Evolutionary conservation across 2,113 vertebrate genomes (phyloP), one percentile per base, ranked within the genome.

Genomic region (Aspiorhynchus laticeps): DNA sequence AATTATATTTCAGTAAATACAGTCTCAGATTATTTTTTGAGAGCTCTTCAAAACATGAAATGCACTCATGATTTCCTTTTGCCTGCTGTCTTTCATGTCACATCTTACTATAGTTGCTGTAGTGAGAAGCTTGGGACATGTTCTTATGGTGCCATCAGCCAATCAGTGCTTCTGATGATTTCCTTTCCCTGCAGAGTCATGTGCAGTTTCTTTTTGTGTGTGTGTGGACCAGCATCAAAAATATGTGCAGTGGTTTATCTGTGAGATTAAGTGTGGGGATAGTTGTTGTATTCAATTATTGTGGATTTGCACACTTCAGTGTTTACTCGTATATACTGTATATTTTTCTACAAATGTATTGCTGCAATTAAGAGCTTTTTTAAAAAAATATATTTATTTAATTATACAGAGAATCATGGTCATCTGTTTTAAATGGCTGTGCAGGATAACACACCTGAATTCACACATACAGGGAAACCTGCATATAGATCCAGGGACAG

Each of bases 391-490:
- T 21, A 8, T 73, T 21, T 36, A 33, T 33, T 19, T 36, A 33
- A 51, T 33, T 36, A 36, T 28, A 46, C 41, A 26, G 24, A 46
- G 24, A 75, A 43, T 48, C 24, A 5, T 19, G 15, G 24, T 76
- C n/a, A 17, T 14, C 12, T 11, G 7, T 59, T 79, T 36, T 14
- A 24, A 59, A 21, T 61, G 28, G 48, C 46, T 21, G 10, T 38
- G 31, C 36, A 24, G 21, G 56, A 63, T 80, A 61, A 80, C 36
- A 80, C 33, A 80, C 78, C 56, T 80, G 53, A 61, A 41, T 41
- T 26, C 33, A 63, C 33, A 63, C 53, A 41, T 41, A 11, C 9
- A 19, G 75, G 43, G 5, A 38, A 12, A 38, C 53, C 12, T 61
- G 33, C 36, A 26, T 80, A 24, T 38, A 63, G 5, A 80, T 80